Base-by-base conservation (phyloP, 2,113 vertebrate genomes). In the Phylloscopus whistleri region DNA sequence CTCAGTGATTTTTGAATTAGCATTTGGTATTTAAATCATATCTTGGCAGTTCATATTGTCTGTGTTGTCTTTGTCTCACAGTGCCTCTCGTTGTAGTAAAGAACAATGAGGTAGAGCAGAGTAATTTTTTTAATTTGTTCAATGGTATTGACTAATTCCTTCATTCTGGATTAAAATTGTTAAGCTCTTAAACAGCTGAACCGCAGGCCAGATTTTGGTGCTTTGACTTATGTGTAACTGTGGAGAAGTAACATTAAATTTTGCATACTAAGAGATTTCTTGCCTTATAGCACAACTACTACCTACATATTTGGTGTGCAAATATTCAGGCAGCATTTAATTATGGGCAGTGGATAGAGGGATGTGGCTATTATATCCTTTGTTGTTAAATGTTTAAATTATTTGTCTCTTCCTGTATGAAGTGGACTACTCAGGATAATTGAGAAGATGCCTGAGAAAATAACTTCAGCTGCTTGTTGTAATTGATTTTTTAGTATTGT, bases 1-100 rank as follows among this genome's bases (percentile, higher is more conserved):
- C 23, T 49, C 51, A 17, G 1, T 75, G 60, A 35, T 78, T 76
- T 83, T 82, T 90, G 37, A 68, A 51, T 91, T 62, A n/a, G 37
- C 33, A 18, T 83, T 91, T 93, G 63, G 35, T 91, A 75, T 86
- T 90, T 93, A 88, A 95, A 44, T 88, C 49, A n/a, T 68, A 72
- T 64, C 68, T 92, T 93, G 72, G 67, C 83, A 86, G 75, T 67
- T 90, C 11, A 1, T 43, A 11, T 56, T 76, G 75, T 88, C 52
- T 81, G 46, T 95, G 46, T 85, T 92, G 48, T 72, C 58, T 94
- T 79, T 90, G 74, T 93, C 51, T 91, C 30, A 64, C 58, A 85
- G 26, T 63, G 75, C 37, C 24, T 72, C 35, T 74, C 11, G 4
- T 13, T 93, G 55, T 90, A 74, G 35, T 2, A 3, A 80, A 55